Base-by-base conservation (phyloP, 30 jellyfish, hydroid and myxozoan genomes). In the Clytia hemisphaerica region DNA sequence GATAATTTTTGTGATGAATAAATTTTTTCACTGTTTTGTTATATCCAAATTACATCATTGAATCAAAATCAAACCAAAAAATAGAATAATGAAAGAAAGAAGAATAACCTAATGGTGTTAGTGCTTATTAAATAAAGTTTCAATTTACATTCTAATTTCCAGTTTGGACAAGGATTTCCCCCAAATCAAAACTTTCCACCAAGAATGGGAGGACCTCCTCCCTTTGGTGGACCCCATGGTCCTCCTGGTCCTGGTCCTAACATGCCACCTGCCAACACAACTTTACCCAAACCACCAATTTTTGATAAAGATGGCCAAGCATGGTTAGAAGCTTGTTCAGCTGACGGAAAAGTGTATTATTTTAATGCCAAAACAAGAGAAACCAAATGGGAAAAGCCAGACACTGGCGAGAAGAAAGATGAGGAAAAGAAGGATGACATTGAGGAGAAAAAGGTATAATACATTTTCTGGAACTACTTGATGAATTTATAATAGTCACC, bases 311-410 rank as follows among this genome's bases (percentile, higher is more conserved):
- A 83, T 31, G 98, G 98, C 24, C 93, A 82, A 40, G 61, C 77
- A 76, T 90, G 98, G 98, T 68, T 81, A 12, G 98, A 90, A 30
- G 98, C 98, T 51, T 75, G 93, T 28, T 57, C 95, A 32, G 98
- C 85, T 14, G 98, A 90, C 32, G 98, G 98, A 16, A 88, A 88
- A 65, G 85, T 90, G 31, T 90, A 90, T 34, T 90, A 73, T 62
- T 90, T 68, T 76, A 90, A 90, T 61, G 95, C 98, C 28, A 53
- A 93, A 31, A 90, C 98, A 18, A 64, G 98, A 14, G 98, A 90
- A 45, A 67, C 98, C 34, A 81, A 53, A 38, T 90, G 98, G 98
- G 82, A 72, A 26, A 90, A 90, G 33, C 93, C 95, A 10, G 94
- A 79, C 18, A 26, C n/a, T 4, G 79, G 32, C 12, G 45, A 34